Evolutionary conservation across 2,888 invertebrate genomes (phyloP).

Genomic region (Antheraea assamensis): DNA sequence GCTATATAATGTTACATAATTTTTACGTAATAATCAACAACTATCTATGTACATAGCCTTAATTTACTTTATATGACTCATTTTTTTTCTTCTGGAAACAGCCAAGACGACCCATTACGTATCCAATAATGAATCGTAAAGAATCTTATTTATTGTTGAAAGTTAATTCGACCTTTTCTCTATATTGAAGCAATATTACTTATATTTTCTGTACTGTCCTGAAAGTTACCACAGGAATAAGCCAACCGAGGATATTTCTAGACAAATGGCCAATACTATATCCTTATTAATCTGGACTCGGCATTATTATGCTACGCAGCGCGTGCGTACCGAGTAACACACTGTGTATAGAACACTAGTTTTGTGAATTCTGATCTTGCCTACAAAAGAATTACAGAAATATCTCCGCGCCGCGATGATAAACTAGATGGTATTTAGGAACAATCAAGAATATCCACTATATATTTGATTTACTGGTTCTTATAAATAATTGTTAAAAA

Average conservation of each 20-base stretch:
- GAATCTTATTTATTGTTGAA: not conserved
- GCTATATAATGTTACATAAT: not conserved
- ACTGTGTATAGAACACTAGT: not conserved
- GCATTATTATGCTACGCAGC: slow-evolving; percentile 11
- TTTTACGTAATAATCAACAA: not conserved
- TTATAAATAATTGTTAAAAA: too few relatives aligned
- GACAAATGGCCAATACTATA: slow-evolving; percentile 10
- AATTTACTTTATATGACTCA: not conserved
- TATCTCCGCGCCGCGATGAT: not conserved
- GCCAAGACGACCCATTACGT: not conserved
- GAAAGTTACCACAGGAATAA: not conserved
- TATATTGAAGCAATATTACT: not conserved
- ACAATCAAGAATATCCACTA: not conserved
- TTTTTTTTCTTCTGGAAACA: not conserved
- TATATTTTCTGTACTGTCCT: not conserved
- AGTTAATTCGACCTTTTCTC: not conserved
- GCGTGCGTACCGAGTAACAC: not conserved
- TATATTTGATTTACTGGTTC: not conserved
- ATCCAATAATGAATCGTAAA: not conserved
- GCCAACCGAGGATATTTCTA: not conserved
- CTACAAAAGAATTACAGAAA: not conserved
- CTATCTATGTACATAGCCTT: not conserved
- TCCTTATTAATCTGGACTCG: slow-evolving; percentile 11
- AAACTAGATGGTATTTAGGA: not conserved
- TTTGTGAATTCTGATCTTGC: slow-evolving; percentile 11